phyloP scores from a whole-genome alignment of 2,113 vertebrate species.

The Edolisoma coerulescens region DNA sequence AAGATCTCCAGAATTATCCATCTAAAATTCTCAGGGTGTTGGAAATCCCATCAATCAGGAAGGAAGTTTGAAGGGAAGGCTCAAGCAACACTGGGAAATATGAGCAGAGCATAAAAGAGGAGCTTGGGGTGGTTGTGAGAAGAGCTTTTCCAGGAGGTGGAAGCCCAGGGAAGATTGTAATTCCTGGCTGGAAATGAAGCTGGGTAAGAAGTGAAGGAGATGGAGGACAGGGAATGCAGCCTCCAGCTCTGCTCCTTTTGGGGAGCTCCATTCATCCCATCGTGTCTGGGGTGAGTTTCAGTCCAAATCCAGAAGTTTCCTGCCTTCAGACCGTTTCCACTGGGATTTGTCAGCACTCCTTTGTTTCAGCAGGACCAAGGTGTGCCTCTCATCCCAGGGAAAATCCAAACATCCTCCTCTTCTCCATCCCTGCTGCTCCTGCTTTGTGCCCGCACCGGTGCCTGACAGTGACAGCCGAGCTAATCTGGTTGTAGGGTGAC shows the following conservation, averaged over 20 bases:
- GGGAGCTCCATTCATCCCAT: rapidly evolving
- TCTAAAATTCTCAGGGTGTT: not conserved
- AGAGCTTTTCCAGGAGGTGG: not conserved
- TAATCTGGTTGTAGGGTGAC: not conserved
- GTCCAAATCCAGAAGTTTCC: not conserved
- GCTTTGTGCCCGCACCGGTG: not conserved
- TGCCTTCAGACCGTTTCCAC: not conserved
- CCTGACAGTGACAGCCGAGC: not conserved
- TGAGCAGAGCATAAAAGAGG: not conserved
- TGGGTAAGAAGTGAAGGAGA: not conserved
- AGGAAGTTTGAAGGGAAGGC: not conserved
- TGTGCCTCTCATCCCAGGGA: not conserved
- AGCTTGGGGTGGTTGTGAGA: not conserved
- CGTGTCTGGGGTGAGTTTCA: not conserved
- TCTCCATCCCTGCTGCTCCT: not conserved
- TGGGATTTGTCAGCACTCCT: not conserved
- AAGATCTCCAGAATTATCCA: not conserved
- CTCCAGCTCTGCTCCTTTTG: not conserved
- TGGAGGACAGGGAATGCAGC: not conserved
- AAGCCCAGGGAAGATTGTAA: not conserved
- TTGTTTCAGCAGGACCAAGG: not conserved
- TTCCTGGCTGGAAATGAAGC: not conserved
- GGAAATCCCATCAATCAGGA: not conserved
- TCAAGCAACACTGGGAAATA: not conserved
- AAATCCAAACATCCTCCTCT: not conserved